A percentile compares a stretch with the other conserved stretches of the same genome.
phyloP scores from a whole-genome alignment of 35 echinoderm and acorn worm species.

The Holothuria glaberrima region DNA sequence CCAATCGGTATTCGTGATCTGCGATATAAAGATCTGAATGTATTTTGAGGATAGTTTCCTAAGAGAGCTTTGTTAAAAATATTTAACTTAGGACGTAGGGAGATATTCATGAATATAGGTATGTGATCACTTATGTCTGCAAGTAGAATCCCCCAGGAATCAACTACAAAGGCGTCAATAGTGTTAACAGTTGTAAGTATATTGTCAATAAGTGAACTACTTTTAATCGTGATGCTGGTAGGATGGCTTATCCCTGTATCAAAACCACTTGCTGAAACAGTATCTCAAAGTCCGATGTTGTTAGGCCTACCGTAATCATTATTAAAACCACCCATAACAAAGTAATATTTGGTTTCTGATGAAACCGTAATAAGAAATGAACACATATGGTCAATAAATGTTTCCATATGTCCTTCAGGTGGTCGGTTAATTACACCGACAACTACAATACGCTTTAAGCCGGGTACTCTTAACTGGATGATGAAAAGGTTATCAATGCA shows the following conservation, averaged over 20 bases:
- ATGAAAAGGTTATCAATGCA: too few relatives aligned
- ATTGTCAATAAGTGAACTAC: constrained; percentile 24
- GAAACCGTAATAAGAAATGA: too few relatives aligned
- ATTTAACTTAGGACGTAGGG: neutral
- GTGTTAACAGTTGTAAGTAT: neutral
- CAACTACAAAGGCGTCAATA: constrained; percentile 5
- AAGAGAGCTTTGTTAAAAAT: neutral
- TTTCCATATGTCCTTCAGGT: too few relatives aligned
- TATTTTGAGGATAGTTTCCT: neutral
- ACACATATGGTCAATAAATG: too few relatives aligned
- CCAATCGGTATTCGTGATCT: neutral
- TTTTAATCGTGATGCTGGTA: constrained; percentile 2
- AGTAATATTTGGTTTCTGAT: constrained; percentile 9
- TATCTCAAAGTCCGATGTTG: neutral
- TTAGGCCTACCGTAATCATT: neutral
- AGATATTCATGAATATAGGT: constrained; percentile 19
- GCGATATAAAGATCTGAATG: neutral
- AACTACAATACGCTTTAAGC: too few relatives aligned
- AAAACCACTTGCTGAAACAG: constrained; percentile 1
- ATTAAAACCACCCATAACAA: neutral
- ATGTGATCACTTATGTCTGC: neutral
- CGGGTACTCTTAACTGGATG: too few relatives aligned
- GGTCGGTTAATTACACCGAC: too few relatives aligned
- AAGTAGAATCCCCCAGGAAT: neutral
- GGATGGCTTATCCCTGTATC: neutral